Evolutionary conservation across 1,140 invertebrate genomes (phyloP).

Genomic region (Leptinotarsa undecemlineata): DNA sequence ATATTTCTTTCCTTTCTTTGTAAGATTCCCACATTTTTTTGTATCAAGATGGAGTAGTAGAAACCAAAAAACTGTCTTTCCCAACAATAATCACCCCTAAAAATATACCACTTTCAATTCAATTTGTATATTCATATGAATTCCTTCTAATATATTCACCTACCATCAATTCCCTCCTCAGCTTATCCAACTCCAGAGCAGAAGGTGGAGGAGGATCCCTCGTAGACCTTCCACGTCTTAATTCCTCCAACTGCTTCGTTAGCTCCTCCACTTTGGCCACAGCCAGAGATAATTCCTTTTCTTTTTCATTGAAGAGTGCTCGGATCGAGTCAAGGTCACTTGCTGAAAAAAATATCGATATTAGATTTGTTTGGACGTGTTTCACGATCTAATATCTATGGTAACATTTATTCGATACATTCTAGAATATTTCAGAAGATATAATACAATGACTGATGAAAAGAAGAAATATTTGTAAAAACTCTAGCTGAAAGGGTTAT

Average conservation of each 20-base stretch:
- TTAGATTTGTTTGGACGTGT: constrained; percentile 25
- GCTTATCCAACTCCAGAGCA: constrained; percentile 86
- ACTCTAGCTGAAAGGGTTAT: background rate
- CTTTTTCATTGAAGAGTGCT: constrained; percentile 95
- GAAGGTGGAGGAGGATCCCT: constrained; percentile 67
- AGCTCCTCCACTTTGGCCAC: constrained; percentile 94
- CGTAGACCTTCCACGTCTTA: constrained; percentile 69
- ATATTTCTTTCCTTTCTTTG: too few species aligned
- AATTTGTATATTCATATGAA: too few species aligned
- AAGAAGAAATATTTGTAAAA: background rate
- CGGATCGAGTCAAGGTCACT: constrained; percentile 94
- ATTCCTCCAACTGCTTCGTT: constrained; percentile 89
- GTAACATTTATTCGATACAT: too few species aligned
- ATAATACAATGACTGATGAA: background rate
- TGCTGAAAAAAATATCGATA: constrained; percentile 62
- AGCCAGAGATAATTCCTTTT: constrained; percentile 92
- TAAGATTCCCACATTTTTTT: too few species aligned
- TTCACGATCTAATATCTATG: too few species aligned
- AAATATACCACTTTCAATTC: too few species aligned
- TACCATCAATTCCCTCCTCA: constrained; percentile 87
- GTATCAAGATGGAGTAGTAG: too few species aligned
- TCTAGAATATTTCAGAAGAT: too few species aligned
- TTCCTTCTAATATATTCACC: constrained; percentile 46
- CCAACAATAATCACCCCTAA: too few species aligned
- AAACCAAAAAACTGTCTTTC: too few species aligned